Evolutionary conservation across 1,140 invertebrate genomes (phyloP).

Genomic region (Tetramorium parvispinum): DNA sequence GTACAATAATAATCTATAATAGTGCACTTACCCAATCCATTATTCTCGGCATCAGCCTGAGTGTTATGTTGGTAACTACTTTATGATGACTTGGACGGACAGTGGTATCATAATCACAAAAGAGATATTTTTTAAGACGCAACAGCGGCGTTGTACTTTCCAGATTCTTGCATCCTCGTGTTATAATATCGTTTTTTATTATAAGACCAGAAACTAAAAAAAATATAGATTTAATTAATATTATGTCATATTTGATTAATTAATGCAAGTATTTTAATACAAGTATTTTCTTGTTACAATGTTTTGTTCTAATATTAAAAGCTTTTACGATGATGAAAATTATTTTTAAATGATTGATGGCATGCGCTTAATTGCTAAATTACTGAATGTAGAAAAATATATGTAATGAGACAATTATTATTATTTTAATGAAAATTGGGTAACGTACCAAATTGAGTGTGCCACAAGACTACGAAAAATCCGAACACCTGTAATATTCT

Average conservation of each 20-base stretch:
- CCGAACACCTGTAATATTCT: constrained; percentile 50
- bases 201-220: constrained; percentile 64
- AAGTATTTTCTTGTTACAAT: background rate
- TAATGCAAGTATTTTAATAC: background rate
- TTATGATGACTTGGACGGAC: constrained; percentile 83
- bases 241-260: background rate
- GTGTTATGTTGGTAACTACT: constrained; percentile 81
- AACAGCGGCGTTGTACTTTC: constrained; percentile 64
- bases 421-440: background rate
- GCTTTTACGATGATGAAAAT: background rate
- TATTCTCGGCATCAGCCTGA: constrained; percentile 85
- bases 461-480: constrained; percentile 31
- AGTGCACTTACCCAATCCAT: constrained; percentile 85
- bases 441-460: constrained; percentile 48
- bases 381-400: background rate
- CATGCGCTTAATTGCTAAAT: background rate
- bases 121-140: constrained; percentile 83
- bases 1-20: no score
- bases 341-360: background rate
- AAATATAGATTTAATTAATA: background rate
- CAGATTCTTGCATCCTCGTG: constrained; percentile 73
- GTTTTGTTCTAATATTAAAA: background rate
- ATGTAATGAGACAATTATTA: background rate
- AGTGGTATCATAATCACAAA: constrained; percentile 85
- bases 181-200: background rate